Conservation (phyloP, 2,113 vertebrate genomes). For the Cyanoliseus patagonus region DNA sequence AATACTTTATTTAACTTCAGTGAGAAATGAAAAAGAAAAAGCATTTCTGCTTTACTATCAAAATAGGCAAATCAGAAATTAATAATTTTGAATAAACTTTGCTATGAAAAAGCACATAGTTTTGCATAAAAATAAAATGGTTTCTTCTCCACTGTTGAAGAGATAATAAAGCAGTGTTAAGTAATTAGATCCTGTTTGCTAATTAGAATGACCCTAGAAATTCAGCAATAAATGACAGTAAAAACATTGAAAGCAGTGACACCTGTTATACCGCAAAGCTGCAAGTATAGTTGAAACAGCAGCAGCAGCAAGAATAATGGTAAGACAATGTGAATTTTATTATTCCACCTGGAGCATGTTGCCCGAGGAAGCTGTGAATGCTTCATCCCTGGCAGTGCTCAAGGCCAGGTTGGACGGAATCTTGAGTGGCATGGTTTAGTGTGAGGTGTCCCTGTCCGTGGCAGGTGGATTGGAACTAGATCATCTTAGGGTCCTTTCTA, state of each 20-base stretch:
- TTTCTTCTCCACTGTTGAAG: background rate
- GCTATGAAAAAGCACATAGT: background rate
- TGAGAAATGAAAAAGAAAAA: background rate
- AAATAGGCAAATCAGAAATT: background rate
- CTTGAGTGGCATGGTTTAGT: background rate
- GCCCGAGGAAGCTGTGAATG: background rate
- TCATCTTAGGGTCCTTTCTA: background rate
- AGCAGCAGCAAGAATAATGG: background rate
- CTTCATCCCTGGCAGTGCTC: background rate
- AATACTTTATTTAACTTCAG: background rate
- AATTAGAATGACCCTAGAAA: background rate
- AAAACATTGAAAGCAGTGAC: background rate
- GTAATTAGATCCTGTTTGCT: background rate
- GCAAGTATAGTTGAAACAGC: background rate
- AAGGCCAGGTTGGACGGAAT: background rate
- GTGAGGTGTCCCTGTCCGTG: background rate
- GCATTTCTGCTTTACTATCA: background rate
- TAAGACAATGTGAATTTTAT: background rate
- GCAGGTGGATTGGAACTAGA: background rate
- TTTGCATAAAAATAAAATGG: background rate
- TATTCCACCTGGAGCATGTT: background rate
- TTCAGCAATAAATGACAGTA: background rate
- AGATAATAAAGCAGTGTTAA: background rate
- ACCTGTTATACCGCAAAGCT: background rate
- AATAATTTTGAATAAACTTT: background rate